Conservation (phyloP, 2,113 vertebrate species). For the Prolemur simus region DNA sequence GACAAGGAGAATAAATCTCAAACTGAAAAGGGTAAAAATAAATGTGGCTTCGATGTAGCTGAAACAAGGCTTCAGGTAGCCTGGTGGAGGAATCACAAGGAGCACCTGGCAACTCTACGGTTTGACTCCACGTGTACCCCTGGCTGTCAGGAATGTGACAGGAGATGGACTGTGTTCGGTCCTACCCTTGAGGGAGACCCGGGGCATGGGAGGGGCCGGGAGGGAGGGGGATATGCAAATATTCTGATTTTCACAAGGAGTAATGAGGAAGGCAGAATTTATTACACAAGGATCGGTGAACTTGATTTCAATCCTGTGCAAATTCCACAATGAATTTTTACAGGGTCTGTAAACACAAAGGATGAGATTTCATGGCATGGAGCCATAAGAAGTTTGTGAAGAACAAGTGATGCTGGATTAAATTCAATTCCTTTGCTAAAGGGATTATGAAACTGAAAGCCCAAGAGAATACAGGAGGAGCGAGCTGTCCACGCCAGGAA, state of each 20-base stretch:
- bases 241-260: not conserved
- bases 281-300: not conserved
- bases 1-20: slow-evolving; percentile 45
- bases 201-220: not conserved
- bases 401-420: not conserved
- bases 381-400: not conserved
- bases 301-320: not conserved
- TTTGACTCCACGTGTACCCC: not conserved
- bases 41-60: slow-evolving; percentile 28
- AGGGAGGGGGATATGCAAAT: not conserved
- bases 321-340: not conserved
- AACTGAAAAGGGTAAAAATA: slow-evolving; percentile 46
- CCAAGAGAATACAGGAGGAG: not conserved
- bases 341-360: not conserved
- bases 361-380: not conserved
- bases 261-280: too few relatives aligned
- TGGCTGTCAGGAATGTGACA: not conserved
- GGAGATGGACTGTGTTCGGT: not conserved
- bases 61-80: not conserved
- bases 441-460: not conserved
- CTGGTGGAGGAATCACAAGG: not conserved
- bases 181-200: not conserved
- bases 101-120: not conserved
- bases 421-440: not conserved
- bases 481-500: not conserved